Percentiles rank a stretch among this genome's conserved stretches.
phyloP scores from a whole-genome alignment of 2,888 invertebrate species.

The Andrena minutula region DNA sequence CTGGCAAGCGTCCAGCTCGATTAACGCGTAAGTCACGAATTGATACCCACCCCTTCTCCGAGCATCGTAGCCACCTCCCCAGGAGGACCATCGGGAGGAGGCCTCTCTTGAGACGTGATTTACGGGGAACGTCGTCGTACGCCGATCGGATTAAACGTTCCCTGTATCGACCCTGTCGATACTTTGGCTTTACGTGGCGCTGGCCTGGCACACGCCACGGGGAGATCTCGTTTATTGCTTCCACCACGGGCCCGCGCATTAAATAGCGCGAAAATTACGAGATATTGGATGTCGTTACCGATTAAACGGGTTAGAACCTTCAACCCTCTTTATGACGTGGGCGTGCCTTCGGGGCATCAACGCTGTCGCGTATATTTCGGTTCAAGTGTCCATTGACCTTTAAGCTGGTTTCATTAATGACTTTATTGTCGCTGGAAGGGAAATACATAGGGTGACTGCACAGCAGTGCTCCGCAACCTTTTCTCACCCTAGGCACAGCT shows the following conservation, averaged over 20 bases:
- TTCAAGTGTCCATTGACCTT: too few relatives aligned
- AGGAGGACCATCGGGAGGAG: slow-evolving; percentile 13
- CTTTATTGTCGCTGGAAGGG: too few relatives aligned
- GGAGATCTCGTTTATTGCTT: not conserved
- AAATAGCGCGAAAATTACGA: not conserved
- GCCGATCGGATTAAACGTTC: slow-evolving; percentile 71
- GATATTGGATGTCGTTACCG: not conserved
- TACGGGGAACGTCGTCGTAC: slow-evolving; percentile 58
- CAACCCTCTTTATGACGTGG: slow-evolving; percentile 4
- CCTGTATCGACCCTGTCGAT: slow-evolving; percentile 45
- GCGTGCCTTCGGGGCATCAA: too few relatives aligned
- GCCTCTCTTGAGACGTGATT: slow-evolving; percentile 59
- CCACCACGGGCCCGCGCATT: not conserved
- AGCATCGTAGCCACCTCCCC: slow-evolving; percentile 37
- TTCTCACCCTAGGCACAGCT: too few relatives aligned
- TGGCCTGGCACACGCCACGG: not conserved
- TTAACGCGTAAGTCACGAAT: slow-evolving; percentile 68
- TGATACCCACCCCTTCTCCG: slow-evolving; percentile 13
- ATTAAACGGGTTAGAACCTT: too few relatives aligned
- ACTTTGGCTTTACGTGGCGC: slow-evolving; percentile 18
- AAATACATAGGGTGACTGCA: too few relatives aligned
- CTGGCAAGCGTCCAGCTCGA: slow-evolving; percentile 68
- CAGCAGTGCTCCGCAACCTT: too few relatives aligned
- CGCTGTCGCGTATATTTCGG: too few relatives aligned
- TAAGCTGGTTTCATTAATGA: too few relatives aligned